phyloP scores from a whole-genome alignment of 2,797 vertebrate genomes.

The Xerus rutilus region DNA sequence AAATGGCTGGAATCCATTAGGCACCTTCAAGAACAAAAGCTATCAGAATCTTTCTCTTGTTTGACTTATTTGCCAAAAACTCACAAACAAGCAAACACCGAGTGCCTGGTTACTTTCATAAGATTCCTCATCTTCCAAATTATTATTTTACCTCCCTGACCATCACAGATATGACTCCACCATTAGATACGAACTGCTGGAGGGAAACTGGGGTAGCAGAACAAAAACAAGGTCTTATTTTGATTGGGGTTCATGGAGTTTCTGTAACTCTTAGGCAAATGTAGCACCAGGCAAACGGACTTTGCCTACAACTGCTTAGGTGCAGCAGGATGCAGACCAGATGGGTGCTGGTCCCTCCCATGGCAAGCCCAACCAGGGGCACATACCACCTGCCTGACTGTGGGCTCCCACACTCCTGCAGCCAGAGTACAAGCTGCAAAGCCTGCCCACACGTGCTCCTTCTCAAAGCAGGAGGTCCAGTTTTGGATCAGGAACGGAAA shows the following conservation, averaged over 20 bases:
- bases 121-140: not conserved
- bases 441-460: not conserved
- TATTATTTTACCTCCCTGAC: not conserved
- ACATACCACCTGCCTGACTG: not conserved
- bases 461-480: not conserved
- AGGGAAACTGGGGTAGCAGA: conserved; percentile 9
- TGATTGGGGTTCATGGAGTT: not conserved
- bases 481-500: not conserved
- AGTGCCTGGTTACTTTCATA: conserved; percentile 7
- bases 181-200: not conserved
- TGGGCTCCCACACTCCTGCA: not conserved
- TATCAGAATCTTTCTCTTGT: conserved; percentile 16
- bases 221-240: conserved; percentile 30
- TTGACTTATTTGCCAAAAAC: not conserved
- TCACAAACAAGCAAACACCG: not conserved
- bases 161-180: not conserved
- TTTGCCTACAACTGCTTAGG: not conserved
- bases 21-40: conserved; percentile 1
- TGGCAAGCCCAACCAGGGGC: not conserved
- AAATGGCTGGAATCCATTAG: not conserved
- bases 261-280: not conserved
- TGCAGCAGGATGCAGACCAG: conserved; percentile 10
- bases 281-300: not conserved
- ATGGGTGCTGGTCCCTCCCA: not conserved
- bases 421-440: not conserved